Evolutionary conservation across 1,140 invertebrate species (phyloP), one percentile per base, ranked within the genome.

Genomic region (Nilaparvata lugens): DNA sequence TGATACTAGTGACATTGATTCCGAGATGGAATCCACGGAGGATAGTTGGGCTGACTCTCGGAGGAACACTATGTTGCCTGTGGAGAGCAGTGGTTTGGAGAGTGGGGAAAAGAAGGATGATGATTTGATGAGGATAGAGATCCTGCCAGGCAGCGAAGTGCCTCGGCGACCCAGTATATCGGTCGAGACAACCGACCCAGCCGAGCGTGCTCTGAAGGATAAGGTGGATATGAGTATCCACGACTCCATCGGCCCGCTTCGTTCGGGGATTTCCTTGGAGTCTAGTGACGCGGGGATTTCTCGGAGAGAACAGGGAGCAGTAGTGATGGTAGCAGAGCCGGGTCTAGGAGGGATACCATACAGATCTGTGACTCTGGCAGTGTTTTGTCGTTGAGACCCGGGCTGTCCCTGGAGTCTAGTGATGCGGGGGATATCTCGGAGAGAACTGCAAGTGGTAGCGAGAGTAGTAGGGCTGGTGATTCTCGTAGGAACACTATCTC

Each of bases 381-480:
- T 60, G 60, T 66, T 40, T 53, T 63, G 24, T 66, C 65, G 5
- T 61, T 69, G 24, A 56, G 69, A 52, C 68, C 69, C 1, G 79
- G 77, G 0, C 78, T 80, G 64, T 85, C 83, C 1, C 74, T 83
- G 6, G 82, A 83, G 65, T 84, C 82, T 0, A 84, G 77, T 62
- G 81, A 84, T 56, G 74, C 76, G 4, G 75, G 75, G 0, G 78
- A 78, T 19, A 73, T 75, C 2, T 80, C 82, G 0, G 82, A 78
- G 18, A 72, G 79, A 5, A 81, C 81, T 23, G 67, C 45, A 19
- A 68, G 62, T 56, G 61, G 64, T 40, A 64, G 67, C 56, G 67
- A 68, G 24, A 59, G 65, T 4, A 66, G 64, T 43, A 58, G 65
- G 43, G 60, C 62, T 3, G 61, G 59, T 11, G 67, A 67, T 42